A percentile compares a stretch with the other conserved stretches of the same genome.
These are phyloP conservation scores for Leucosticte australis DNA, from an alignment of 2,113 vertebrate genomes.

Conservation along the genomic window DNA sequence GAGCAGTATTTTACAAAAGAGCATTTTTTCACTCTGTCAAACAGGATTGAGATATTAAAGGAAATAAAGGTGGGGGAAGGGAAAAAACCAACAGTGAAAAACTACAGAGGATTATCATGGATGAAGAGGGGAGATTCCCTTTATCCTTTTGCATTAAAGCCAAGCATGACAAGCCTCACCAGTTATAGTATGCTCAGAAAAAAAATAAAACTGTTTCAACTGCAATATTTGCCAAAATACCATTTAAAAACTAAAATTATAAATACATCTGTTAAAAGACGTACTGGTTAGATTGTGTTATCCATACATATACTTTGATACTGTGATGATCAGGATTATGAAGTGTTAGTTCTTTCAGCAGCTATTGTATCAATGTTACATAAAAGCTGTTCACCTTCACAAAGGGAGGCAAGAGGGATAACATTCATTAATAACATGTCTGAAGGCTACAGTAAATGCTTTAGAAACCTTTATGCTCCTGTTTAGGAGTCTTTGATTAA, in stretches of 20 bases:
- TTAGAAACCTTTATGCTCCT: background rate
- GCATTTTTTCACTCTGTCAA: background rate
- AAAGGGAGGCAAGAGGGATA: background rate
- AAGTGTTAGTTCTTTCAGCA: background rate
- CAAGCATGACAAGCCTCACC: background rate
- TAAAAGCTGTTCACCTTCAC: slow-evolving; percentile 36
- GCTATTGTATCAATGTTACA: slow-evolving; percentile 24
- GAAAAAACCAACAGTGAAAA: background rate
- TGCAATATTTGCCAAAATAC: background rate
- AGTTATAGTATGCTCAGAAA: background rate
- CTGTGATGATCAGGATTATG: background rate
- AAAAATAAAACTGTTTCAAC: background rate
- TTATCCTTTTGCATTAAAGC: background rate
- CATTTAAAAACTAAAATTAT: background rate
- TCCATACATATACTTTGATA: background rate
- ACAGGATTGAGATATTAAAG: background rate
- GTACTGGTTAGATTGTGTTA: background rate
- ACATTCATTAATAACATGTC: background rate
- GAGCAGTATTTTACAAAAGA: background rate
- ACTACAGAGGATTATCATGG: background rate
- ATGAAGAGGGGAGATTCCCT: background rate
- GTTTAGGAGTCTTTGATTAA: background rate
- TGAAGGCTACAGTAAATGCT: background rate
- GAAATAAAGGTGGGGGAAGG: background rate
- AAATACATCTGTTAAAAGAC: background rate